Percentiles rank a stretch among this genome's conserved stretches.
Conservation (phyloP, 1,140 invertebrate species). For the Cyclina sinensis region DNA sequence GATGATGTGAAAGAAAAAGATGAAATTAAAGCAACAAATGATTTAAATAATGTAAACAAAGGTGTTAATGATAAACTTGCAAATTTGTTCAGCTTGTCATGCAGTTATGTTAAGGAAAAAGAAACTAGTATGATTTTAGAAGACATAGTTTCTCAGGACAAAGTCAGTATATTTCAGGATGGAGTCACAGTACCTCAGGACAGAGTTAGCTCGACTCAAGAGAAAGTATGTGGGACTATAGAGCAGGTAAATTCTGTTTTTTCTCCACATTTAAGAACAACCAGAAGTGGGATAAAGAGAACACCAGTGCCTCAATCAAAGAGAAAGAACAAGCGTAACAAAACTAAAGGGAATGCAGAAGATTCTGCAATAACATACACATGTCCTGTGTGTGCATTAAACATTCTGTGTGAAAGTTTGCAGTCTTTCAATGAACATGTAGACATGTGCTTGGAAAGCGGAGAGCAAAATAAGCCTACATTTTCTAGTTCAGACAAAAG, state of each 20-base stretch:
- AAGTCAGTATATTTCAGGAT: background rate
- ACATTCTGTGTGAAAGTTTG: conserved; percentile 63
- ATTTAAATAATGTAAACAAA: no score
- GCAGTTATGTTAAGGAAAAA: no score
- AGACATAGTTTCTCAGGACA: background rate
- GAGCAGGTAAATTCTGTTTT: background rate
- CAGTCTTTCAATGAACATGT: conserved; percentile 76
- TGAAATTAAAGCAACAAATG: no score
- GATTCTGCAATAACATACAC: background rate
- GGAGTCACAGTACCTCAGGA: background rate
- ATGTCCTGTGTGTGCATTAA: conserved; percentile 74
- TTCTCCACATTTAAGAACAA: background rate
- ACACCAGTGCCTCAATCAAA: conserved; percentile 17
- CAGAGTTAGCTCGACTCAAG: no score
- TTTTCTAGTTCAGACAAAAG: background rate
- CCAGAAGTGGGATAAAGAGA: conserved; percentile 44
- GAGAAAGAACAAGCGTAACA: background rate
- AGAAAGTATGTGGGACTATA: background rate
- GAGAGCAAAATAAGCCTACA: background rate
- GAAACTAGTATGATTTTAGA: background rate
- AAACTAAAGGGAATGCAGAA: background rate
- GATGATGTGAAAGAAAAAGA: no score
- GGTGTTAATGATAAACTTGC: no score
- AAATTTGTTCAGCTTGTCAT: no score
- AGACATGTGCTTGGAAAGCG: conserved; percentile 72